Evolutionary conservation across 2,888 invertebrate genomes (phyloP).

Genomic region (Lycocerus yunnanus): DNA sequence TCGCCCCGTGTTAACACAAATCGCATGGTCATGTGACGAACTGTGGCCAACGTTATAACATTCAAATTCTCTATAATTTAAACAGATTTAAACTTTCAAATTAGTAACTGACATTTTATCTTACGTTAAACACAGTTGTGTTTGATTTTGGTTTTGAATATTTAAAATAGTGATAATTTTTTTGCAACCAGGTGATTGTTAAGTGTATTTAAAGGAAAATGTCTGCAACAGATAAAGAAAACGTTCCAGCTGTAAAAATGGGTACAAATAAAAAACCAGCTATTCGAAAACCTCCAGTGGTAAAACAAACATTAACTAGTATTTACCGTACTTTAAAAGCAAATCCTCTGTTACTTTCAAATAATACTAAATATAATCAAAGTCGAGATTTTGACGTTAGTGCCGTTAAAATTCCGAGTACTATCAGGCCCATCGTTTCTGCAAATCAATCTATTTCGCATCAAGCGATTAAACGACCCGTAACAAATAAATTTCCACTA

Average conservation of each 20-base stretch:
- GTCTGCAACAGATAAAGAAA: neutral
- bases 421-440: neutral
- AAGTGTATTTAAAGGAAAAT: neutral
- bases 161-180: neutral
- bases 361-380: neutral
- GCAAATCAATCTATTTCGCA: neutral
- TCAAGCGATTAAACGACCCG: neutral
- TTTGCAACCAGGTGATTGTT: neutral
- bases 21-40: neutral
- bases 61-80: no score
- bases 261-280: constrained; percentile 25
- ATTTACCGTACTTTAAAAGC: constrained; percentile 32
- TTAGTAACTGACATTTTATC: neutral
- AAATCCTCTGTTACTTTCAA: constrained; percentile 29
- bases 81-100: neutral
- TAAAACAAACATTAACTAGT: constrained; percentile 47
- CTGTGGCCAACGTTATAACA: neutral
- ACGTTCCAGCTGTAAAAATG: neutral
- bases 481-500: neutral
- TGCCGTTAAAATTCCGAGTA: neutral
- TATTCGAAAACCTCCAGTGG: constrained; percentile 37
- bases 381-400: neutral
- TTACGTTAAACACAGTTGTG: neutral
- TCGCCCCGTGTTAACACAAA: no score
- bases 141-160: neutral